These are phyloP conservation scores for Ctenicera cuprea DNA, from an alignment of 2,888 invertebrate species.

Conservation along the genomic window DNA sequence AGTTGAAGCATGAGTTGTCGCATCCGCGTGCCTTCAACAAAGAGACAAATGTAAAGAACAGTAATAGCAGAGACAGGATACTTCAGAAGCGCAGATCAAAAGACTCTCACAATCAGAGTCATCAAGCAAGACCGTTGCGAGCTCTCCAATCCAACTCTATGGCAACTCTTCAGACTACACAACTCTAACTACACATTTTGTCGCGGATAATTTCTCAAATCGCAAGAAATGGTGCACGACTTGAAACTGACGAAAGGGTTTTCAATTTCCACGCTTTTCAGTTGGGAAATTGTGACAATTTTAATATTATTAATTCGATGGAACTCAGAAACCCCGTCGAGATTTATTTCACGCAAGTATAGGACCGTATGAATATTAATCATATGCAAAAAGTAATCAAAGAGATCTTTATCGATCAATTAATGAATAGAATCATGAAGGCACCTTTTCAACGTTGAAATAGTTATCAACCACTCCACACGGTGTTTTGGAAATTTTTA, in stretches of 20 bases:
- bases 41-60: constrained; percentile 57
- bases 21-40: constrained; percentile 51
- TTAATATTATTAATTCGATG: constrained; percentile 1
- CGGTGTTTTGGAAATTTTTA: constrained; percentile 29
- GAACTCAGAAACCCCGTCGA: background rate
- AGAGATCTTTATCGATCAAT: constrained; percentile 12
- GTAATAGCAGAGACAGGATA: constrained; percentile 58
- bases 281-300: background rate
- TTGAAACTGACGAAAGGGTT: constrained; percentile 4
- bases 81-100: constrained; percentile 58
- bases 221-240: constrained; percentile 7
- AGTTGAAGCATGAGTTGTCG: constrained; percentile 48
- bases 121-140: constrained; percentile 55
- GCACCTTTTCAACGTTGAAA: constrained; percentile 4
- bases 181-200: constrained; percentile 35
- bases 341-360: constrained; percentile 6
- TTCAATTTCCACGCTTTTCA: background rate
- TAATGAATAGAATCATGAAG: constrained; percentile 10
- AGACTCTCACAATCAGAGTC: constrained; percentile 55
- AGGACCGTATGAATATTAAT: background rate
- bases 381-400: constrained; percentile 12
- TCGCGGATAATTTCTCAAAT: constrained; percentile 33
- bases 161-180: constrained; percentile 35
- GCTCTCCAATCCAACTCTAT: constrained; percentile 54
- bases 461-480: constrained; percentile 7